These are phyloP conservation scores for Helleia helle DNA, from an alignment of 2,888 invertebrate species.

Conservation along the genomic window DNA sequence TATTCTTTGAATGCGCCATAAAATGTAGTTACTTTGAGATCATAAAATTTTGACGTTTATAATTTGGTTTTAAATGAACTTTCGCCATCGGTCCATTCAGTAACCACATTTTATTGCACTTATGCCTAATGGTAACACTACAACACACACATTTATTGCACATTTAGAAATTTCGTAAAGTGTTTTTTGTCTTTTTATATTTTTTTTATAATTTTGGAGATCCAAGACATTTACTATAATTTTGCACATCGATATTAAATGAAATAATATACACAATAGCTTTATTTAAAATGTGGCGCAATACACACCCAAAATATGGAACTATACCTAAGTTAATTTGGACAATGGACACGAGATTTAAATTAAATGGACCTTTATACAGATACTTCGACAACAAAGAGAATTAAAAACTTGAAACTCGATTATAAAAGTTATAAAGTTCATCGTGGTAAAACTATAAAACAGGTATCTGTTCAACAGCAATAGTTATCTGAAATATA, in stretches of 20 bases:
- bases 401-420: conserved; percentile 45
- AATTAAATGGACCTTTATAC: conserved; percentile 57
- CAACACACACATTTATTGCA: conserved; percentile 76
- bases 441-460: conserved; percentile 61
- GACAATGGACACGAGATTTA: conserved; percentile 67
- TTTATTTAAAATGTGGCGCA: conserved; percentile 56
- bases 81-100: conserved; percentile 19
- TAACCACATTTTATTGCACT: conserved; percentile 47
- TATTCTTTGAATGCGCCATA: conserved; percentile 59
- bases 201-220: conserved; percentile 68
- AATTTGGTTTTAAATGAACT: conserved; percentile 25
- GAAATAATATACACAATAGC: conserved; percentile 73
- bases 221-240: conserved; percentile 74
- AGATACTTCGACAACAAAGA: conserved; percentile 25
- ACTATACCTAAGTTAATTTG: conserved; percentile 68
- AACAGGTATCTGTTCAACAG: conserved; percentile 63
- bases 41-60: conserved; percentile 33
- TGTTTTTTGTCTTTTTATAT: conserved; percentile 62
- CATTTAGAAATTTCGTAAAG: conserved; percentile 74
- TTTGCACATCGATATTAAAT: conserved; percentile 70
- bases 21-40: conserved; percentile 62
- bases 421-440: conserved; percentile 44
- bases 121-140: conserved; percentile 74
- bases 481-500: conserved; percentile 69
- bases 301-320: conserved; percentile 72